Conservation (phyloP, 2,888 invertebrate species). For the Ischnus inquisitorius region DNA sequence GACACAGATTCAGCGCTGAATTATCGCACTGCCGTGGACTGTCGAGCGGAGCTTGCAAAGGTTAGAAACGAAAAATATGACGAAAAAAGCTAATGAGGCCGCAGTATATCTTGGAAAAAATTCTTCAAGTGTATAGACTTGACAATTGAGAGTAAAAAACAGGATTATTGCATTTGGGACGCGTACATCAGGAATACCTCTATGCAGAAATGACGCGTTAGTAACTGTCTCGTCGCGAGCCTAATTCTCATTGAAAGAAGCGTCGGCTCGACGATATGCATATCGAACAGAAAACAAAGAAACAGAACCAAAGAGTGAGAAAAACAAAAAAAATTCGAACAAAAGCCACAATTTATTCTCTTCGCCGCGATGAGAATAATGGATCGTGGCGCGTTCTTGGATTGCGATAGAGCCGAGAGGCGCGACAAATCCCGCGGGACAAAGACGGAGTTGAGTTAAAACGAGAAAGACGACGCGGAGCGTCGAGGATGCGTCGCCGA, state of each 20-base stretch:
- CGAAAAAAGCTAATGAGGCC: constrained; percentile 4
- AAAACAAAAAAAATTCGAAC: neutral
- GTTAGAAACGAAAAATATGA: constrained; percentile 4
- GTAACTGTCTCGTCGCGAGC: neutral
- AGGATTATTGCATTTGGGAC: constrained; percentile 67
- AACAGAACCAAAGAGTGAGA: neutral
- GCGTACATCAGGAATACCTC: constrained; percentile 49
- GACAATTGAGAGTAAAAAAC: constrained; percentile 70
- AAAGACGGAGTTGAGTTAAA: neutral
- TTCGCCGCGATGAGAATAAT: neutral
- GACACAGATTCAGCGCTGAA: neutral
- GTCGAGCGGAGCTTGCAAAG: neutral
- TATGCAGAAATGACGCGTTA: neutral
- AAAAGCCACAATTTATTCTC: constrained; percentile 3
- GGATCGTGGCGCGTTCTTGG: neutral
- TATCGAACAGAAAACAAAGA: neutral
- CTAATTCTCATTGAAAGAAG: neutral
- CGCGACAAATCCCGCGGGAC: neutral
- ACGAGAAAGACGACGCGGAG: constrained; percentile 15
- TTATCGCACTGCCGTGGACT: neutral
- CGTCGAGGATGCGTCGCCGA: constrained; percentile 23
- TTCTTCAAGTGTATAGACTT: constrained; percentile 1
- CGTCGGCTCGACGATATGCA: neutral
- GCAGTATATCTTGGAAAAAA: constrained; percentile 43
- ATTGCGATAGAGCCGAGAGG: neutral